A percentile compares a stretch with the other conserved stretches of the same genome.
These are phyloP conservation scores for Cynocephalus volans DNA, from an alignment of 2,113 vertebrate species.

Conservation along the genomic window DNA sequence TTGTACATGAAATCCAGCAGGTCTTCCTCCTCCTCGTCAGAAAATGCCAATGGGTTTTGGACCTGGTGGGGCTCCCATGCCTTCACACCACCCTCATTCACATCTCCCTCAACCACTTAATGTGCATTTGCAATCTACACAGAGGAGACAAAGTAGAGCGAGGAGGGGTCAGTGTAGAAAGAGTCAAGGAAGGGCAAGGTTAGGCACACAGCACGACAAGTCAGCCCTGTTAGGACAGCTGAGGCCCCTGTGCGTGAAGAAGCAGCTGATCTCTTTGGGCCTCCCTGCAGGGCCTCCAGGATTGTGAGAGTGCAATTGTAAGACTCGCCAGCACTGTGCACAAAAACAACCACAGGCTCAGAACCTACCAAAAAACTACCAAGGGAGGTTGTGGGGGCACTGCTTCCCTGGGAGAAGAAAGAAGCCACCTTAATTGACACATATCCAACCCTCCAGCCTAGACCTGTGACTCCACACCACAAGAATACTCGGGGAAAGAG, in stretches of 20 bases:
- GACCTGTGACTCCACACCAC: background rate
- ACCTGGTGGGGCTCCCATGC: conserved; percentile 85
- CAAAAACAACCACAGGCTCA: background rate
- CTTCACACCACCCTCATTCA: conserved; percentile 88
- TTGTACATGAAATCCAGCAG: conserved; percentile 86
- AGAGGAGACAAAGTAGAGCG: conserved; percentile 83
- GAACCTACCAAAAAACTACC: background rate
- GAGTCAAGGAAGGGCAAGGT: background rate
- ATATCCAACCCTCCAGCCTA: background rate
- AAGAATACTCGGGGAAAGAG: background rate
- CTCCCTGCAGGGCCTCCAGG: background rate
- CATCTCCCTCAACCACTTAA: conserved; percentile 89
- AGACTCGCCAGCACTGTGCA: background rate
- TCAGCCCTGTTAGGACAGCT: conserved; percentile 67
- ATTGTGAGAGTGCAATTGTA: background rate
- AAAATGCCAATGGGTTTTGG: conserved; percentile 88
- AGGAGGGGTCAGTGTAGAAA: conserved; percentile 68
- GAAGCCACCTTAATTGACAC: background rate
- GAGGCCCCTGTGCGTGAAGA: background rate
- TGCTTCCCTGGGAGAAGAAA: background rate
- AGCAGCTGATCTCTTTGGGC: background rate
- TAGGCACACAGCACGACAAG: conserved; percentile 60
- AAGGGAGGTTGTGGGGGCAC: too few relatives aligned
- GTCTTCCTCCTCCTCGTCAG: conserved; percentile 89
- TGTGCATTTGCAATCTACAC: conserved; percentile 87